Evolutionary conservation across 2,888 invertebrate species (phyloP).

Genomic region (Sceliomorpha sp.): DNA sequence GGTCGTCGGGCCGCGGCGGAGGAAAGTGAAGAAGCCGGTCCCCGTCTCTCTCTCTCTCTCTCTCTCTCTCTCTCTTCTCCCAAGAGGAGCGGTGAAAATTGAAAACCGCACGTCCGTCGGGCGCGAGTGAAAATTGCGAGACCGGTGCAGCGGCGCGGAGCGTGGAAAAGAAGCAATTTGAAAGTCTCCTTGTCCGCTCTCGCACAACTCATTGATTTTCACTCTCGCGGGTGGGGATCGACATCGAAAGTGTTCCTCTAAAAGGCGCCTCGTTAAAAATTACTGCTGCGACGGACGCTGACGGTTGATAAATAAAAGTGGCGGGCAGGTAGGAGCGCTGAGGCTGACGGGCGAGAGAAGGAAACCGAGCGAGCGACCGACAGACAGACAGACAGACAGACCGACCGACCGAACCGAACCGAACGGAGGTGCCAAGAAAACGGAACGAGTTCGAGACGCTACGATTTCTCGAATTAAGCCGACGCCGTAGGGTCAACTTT

Average conservation of each 20-base stretch:
- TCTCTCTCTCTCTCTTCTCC: no score
- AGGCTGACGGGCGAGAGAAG: not conserved
- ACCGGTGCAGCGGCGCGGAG: slow-evolving; percentile 37
- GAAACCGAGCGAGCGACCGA: no score
- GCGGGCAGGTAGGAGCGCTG: slow-evolving; percentile 16
- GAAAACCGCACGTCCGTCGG: slow-evolving; percentile 35
- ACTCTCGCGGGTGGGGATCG: slow-evolving; percentile 56
- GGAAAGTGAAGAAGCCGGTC: no score
- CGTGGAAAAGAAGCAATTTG: slow-evolving; percentile 68
- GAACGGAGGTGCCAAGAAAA: slow-evolving; percentile 34
- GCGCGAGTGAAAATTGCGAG: slow-evolving; percentile 64
- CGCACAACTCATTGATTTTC: slow-evolving; percentile 68
- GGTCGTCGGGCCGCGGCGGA: no score
- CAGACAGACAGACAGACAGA: no score
- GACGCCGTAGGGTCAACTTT: slow-evolving; percentile 48
- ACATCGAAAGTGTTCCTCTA: slow-evolving; percentile 51
- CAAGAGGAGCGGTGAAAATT: slow-evolving; percentile 37
- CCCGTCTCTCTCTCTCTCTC: no score
- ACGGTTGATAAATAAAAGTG: no score
- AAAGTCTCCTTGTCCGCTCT: slow-evolving; percentile 63
- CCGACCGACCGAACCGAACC: no score
- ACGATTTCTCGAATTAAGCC: slow-evolving; percentile 48
- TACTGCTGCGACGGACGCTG: slow-evolving; percentile 34
- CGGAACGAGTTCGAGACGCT: slow-evolving; percentile 21
- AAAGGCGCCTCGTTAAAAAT: slow-evolving; percentile 24